These are phyloP conservation scores for Homarus americanus DNA, from an alignment of 1,140 invertebrate species.

Conservation along the genomic window DNA sequence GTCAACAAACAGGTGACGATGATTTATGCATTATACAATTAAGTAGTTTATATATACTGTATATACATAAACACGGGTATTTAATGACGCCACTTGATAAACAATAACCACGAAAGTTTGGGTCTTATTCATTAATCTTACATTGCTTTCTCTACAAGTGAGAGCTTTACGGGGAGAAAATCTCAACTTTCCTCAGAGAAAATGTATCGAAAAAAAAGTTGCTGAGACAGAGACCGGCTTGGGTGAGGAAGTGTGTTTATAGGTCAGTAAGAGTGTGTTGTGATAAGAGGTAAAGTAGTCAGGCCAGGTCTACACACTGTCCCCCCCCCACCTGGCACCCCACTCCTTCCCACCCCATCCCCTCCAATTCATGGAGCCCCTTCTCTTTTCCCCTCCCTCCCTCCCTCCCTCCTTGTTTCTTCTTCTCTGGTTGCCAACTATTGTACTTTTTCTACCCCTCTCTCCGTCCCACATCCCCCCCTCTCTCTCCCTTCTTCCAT, in stretches of 20 bases:
- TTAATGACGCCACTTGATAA: too few relatives aligned
- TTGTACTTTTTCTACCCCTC: too few relatives aligned
- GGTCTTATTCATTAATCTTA: neutral
- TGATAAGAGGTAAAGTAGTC: neutral
- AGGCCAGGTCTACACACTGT: neutral
- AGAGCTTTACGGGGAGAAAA: neutral
- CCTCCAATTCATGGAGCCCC: neutral
- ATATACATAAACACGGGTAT: too few relatives aligned
- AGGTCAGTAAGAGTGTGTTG: neutral
- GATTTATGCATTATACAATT: too few relatives aligned
- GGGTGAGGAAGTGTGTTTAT: neutral
- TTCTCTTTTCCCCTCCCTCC: slow-evolving; percentile 13
- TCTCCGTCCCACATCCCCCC: too few relatives aligned
- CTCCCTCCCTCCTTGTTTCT: neutral
- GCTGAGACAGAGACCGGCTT: neutral
- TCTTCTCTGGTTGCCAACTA: too few relatives aligned
- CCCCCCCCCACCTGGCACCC: neutral
- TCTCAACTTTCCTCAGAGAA: neutral
- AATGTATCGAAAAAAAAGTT: neutral
- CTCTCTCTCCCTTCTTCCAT: too few relatives aligned
- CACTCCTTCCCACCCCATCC: neutral
- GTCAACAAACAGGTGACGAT: too few relatives aligned
- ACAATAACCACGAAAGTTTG: neutral
- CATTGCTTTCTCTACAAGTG: too few relatives aligned
- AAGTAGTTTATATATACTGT: too few relatives aligned